Evolutionary conservation across 2,797 vertebrate species (phyloP), one percentile per base, ranked within the genome.

Genomic region (Thamnophis elegans): DNA sequence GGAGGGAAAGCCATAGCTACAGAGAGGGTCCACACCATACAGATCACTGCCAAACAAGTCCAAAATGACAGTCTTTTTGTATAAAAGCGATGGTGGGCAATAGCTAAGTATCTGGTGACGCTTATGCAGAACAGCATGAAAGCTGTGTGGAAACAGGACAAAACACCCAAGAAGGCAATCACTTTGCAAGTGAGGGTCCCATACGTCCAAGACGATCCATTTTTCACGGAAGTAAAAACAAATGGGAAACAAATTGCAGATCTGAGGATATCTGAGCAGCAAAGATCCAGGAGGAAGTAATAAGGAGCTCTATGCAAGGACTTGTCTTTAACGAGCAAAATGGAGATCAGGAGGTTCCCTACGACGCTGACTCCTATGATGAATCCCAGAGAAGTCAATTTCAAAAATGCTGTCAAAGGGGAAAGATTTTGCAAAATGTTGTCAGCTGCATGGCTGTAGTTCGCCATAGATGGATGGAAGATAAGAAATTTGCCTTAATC

Each of bases 391-490:
- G 99, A 99, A 98, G 99, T 99, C 98, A 99, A 98, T 99, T 99
- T 99, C 98, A 99, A 98, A 98, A 99, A 99, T 89, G 99, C 99
- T 98, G 99, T 99, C 96, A 99, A 98, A 98, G 99, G 99, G 98
- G 99, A 99, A 97, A 99, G 98, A 98, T 99, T 99, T 98, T 99
- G 99, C 98, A 99, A 98, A 99, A 99, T 99, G 99, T 99, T 99
- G 98, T 99, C 99, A 98, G 98, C 99, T 99, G 99, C 99, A 99
- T 99, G 99, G 98, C 99, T 99, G 98, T 99, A 99, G 99, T 99
- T 99, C 99, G 99, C 99, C 99, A 99, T 99, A 99, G 99, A 99
- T 99, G 98, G 99, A 99, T 98, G 99, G 99, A 99, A 98, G 98
- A 98, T 99, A 99, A 99, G 98, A 98, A 98, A 98, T 98, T 98